A percentile compares a stretch with the other conserved stretches of the same genome.
phyloP scores from a whole-genome alignment of 2,113 vertebrate genomes.

The Aptenodytes forsteri region DNA sequence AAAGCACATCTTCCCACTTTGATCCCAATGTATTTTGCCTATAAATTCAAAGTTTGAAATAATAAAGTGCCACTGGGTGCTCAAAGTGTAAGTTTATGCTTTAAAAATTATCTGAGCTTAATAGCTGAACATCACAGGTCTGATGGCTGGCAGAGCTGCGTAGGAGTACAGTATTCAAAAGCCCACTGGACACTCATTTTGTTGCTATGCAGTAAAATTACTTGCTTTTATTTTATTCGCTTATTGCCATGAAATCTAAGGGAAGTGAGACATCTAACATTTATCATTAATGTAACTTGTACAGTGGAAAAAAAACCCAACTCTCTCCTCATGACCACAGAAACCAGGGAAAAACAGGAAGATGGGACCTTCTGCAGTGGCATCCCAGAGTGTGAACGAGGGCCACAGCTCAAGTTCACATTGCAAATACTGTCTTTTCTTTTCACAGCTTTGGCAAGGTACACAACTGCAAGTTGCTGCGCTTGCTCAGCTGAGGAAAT shows the following conservation, averaged over 20 bases:
- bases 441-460: background rate
- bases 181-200: background rate
- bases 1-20: background rate
- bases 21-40: background rate
- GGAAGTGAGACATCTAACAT: background rate
- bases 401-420: background rate
- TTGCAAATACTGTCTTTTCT: background rate
- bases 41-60: background rate
- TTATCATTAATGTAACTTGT: background rate
- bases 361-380: background rate
- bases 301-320: background rate
- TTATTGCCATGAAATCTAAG: background rate
- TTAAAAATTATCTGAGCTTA: background rate
- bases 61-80: background rate
- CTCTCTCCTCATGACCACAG: background rate
- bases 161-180: background rate
- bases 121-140: background rate
- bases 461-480: background rate
- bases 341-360: background rate
- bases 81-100: background rate
- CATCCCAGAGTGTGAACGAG: background rate
- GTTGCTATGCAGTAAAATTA: background rate
- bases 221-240: background rate
- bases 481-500: background rate
- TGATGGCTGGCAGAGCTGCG: background rate